These are phyloP conservation scores for Podiceps cristatus DNA, from an alignment of 2,113 vertebrate genomes.

Conservation along the genomic window DNA sequence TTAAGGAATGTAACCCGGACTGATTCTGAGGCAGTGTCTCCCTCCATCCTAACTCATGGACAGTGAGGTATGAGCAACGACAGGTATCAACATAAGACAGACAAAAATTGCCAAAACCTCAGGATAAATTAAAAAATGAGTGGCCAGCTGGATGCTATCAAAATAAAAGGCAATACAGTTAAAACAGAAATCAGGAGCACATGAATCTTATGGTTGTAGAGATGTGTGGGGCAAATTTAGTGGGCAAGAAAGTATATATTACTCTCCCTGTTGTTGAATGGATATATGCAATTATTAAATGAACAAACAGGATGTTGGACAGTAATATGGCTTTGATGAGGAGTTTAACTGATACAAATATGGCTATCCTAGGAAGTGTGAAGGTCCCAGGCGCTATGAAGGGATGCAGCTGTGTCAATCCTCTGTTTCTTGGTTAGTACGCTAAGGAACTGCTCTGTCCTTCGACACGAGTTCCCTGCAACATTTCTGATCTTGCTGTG, in stretches of 20 bases:
- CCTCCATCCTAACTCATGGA: background rate
- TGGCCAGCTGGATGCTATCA: background rate
- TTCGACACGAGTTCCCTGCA: background rate
- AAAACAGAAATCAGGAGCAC: background rate
- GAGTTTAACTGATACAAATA: background rate
- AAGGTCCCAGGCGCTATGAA: background rate
- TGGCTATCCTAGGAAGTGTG: background rate
- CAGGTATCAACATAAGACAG: background rate
- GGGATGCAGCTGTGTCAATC: rapidly evolving
- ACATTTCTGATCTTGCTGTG: background rate
- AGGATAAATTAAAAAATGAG: background rate
- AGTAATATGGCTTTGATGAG: background rate
- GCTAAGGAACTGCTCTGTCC: background rate
- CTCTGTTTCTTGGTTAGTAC: background rate
- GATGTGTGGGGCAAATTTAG: background rate
- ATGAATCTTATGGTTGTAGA: background rate
- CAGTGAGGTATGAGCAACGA: background rate
- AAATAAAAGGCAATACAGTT: background rate
- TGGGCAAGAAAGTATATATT: background rate
- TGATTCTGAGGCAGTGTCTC: background rate
- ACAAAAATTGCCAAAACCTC: background rate
- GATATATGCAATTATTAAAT: background rate
- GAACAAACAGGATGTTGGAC: background rate
- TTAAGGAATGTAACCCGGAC: background rate
- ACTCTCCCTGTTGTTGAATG: background rate